Evolutionary conservation across 2,888 invertebrate species (phyloP), one percentile per base, ranked within the genome.

Genomic region (Tromatobia lineatoria): DNA sequence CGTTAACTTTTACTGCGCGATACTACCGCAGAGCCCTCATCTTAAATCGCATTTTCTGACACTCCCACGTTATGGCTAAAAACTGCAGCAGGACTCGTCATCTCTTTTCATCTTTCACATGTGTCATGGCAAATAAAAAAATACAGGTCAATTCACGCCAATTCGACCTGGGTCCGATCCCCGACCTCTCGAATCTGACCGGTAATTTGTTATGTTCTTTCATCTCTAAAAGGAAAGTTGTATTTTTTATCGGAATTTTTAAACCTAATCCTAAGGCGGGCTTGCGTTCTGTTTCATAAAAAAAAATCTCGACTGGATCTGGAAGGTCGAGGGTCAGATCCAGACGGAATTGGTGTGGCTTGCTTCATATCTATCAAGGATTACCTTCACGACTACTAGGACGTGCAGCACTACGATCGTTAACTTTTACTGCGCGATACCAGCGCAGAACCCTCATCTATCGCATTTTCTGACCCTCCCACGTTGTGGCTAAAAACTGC

Each of bases 1-100:
- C 84, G 84, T 81, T 81, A 84, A 84, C 78, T 84, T 84, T 81
- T 71, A 84, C 81, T 75, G 64, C 81, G 70, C 77, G 74, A 74
- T 74, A 78, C 54, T 38, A 78, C 64, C 47, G 66, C 74, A 67
- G 13, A 70, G 52, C 34, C 61, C 80, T 74, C 83, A 57, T 64
- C 61, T 61, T 64, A 8, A 52, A 18, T 25, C 57, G 45, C 67
- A 50, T 42, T 42, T 70, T 47, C 61, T 38, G 45, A 54, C 54
- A 61, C 47, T 73, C 67, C 61, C 38, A 20, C 61, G 25, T 61
- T 50, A 34, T 18, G 29, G 10, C 1, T 50, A 34, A 20, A 61
- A 64, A 38, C 42, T 45, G 45, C 54, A 29, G 47, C 45, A 66
- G 66, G 71, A 76, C 66, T 83, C 11, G 69, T 45, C 42, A 73